Evolutionary conservation across 2,797 vertebrate genomes (phyloP).

Genomic region (Salmo trutta): DNA sequence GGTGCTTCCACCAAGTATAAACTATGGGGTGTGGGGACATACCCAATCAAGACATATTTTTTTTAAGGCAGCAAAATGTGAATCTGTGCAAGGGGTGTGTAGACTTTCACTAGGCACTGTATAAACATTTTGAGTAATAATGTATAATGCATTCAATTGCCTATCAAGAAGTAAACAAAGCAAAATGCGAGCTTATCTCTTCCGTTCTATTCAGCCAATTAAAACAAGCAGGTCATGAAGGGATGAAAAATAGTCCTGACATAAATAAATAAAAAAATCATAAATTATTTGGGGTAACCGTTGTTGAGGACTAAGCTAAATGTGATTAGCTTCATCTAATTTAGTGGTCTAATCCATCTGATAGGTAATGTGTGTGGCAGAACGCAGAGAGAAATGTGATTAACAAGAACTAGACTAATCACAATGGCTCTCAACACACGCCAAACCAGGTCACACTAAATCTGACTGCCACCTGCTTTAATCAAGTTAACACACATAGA

Average conservation of each 20-base stretch:
- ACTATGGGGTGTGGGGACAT: no score
- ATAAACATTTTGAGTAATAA: not conserved
- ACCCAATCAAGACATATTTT: no score
- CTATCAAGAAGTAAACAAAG: not conserved
- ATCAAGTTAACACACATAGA: constrained; percentile 78
- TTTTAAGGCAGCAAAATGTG: no score
- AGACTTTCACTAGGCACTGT: no score
- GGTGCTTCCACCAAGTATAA: no score
- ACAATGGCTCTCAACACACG: constrained; percentile 86
- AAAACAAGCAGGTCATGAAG: constrained; percentile 67
- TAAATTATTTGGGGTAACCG: constrained; percentile 70
- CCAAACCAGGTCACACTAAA: constrained; percentile 85
- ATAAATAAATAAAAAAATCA: constrained; percentile 76
- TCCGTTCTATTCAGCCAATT: constrained; percentile 66
- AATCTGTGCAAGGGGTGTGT: no score
- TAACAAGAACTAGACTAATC: constrained; percentile 86
- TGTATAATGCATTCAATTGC: not conserved
- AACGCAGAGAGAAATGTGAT: constrained; percentile 83
- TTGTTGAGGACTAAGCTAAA: constrained; percentile 75
- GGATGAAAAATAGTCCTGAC: constrained; percentile 77
- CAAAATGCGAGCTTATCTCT: constrained; percentile 16
- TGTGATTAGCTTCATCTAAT: constrained; percentile 85
- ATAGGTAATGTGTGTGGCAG: constrained; percentile 77
- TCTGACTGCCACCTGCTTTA: constrained; percentile 85
- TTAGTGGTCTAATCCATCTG: constrained; percentile 88